Base-by-base conservation (phyloP, 2,888 invertebrate genomes). In the Acholoe squamosa region DNA sequence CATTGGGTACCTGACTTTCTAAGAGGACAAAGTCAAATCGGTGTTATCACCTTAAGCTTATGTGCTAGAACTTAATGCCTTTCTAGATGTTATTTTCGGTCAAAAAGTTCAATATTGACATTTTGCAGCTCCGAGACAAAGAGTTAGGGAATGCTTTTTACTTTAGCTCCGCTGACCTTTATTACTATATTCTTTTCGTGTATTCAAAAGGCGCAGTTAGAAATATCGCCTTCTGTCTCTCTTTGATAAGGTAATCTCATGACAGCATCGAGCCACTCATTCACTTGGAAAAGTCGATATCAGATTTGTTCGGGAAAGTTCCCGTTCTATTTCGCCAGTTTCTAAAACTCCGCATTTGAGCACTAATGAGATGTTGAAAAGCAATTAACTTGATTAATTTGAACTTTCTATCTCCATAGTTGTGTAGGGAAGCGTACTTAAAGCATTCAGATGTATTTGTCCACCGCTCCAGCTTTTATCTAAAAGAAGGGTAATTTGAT, bases 331-430 rank as follows among this genome's bases (percentile, higher is more conserved):
- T n/a, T 61, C 61, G 19, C 1, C 61, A 61, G 22, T 14, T 61
- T 61, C 14, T 25, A 7, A 71, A 71, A 71, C 14, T 71, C 12
- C 71, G 25, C 25, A 28, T 71, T 71, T 71, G 5, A n/a, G 28
- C 28, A 71, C 31, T 25, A 25, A 71, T 25, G 71, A 71, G 7
- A 28, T 71, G 31, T 71, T 71, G 5, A n/a, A 71, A 71, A 16
- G 71, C 71, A 71, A 71, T 71, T 71, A n/a, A 61, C 61, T n/a
- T 19, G 61, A 61, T 61, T 61, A 71, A 71, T 71, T 71, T 71
- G 28, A 71, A 28, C 14, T 28, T 7, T 0, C 25, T 71, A 71
- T 71, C 71, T 71, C 3, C 14, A 28, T 16, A 25, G 19, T 25
- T 67, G n/a, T 7, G 43, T 10, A 43, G 43, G 43, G 43, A 43